Conservation (phyloP, 2,888 invertebrate genomes). For the Lepidochitona cinerea region DNA sequence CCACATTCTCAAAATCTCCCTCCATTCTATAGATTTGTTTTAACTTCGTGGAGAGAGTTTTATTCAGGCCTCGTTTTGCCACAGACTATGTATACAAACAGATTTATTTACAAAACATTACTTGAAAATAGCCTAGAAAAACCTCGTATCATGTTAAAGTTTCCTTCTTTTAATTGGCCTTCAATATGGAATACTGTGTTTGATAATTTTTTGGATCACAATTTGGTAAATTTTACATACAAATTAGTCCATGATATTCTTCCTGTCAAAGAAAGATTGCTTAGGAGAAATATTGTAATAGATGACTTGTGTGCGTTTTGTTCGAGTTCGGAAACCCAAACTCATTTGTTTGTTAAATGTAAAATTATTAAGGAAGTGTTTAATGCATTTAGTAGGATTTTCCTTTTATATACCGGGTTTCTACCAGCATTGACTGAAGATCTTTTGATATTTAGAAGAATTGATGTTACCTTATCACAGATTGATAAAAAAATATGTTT, state of each 20-base stretch:
- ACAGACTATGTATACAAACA: background rate
- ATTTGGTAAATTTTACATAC: background rate
- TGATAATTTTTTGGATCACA: background rate
- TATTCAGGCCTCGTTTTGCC: background rate
- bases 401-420: background rate
- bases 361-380: background rate
- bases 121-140: background rate
- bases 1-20: background rate
- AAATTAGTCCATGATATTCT: background rate
- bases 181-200: background rate
- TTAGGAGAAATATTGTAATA: background rate
- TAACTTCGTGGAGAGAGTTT: background rate
- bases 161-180: background rate
- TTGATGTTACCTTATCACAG: too few species aligned
- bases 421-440: too few species aligned
- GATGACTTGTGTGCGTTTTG: background rate
- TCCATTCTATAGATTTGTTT: background rate
- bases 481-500: too few species aligned
- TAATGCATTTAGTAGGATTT: background rate
- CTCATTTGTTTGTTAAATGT: background rate
- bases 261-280: background rate
- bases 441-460: too few species aligned
- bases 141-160: background rate
- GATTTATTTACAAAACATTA: background rate
- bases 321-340: background rate